Evolutionary conservation across 2,888 invertebrate genomes (phyloP).

Genomic region (Leucozona laternaria): DNA sequence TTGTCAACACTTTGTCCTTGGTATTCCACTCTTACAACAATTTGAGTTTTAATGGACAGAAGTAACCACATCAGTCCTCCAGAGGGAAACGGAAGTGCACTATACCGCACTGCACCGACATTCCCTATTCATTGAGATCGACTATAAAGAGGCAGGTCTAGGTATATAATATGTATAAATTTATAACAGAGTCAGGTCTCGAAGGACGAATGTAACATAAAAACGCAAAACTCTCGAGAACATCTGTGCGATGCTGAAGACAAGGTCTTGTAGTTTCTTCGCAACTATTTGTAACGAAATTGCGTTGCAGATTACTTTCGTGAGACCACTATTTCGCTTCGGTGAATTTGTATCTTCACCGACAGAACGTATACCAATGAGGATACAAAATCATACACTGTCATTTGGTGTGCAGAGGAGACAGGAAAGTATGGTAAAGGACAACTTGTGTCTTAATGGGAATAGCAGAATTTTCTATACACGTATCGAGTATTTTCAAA

Average conservation of each 20-base stretch:
- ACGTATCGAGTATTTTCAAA: slow-evolving; percentile 23
- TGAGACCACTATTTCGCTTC: slow-evolving; percentile 61
- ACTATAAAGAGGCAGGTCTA: background rate
- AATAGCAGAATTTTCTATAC: background rate
- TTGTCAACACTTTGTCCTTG: slow-evolving; percentile 72
- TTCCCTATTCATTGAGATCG: slow-evolving; percentile 36
- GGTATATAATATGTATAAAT: background rate
- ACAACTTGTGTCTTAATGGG: slow-evolving; percentile 12
- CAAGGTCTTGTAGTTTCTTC: slow-evolving; percentile 36
- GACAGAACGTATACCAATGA: too few relatives aligned
- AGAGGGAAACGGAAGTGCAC: slow-evolving; percentile 28
- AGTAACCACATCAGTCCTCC: slow-evolving; percentile 57
- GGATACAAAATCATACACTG: slow-evolving; percentile 59
- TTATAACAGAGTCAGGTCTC: background rate
- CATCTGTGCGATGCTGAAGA: slow-evolving; percentile 23
- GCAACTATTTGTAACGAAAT: slow-evolving; percentile 69
- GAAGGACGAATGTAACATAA: slow-evolving; percentile 27
- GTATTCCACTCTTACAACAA: slow-evolving; percentile 55
- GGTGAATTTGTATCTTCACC: slow-evolving; percentile 61
- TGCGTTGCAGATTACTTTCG: slow-evolving; percentile 64
- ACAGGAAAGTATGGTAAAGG: background rate
- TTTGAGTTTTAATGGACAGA: slow-evolving; percentile 71
- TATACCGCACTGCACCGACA: slow-evolving; percentile 34
- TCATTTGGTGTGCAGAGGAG: slow-evolving; percentile 22
- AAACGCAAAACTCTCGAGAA: slow-evolving; percentile 52